phyloP scores from a whole-genome alignment of 2,113 vertebrate genomes.

The Trichomycterus rosablanca region DNA sequence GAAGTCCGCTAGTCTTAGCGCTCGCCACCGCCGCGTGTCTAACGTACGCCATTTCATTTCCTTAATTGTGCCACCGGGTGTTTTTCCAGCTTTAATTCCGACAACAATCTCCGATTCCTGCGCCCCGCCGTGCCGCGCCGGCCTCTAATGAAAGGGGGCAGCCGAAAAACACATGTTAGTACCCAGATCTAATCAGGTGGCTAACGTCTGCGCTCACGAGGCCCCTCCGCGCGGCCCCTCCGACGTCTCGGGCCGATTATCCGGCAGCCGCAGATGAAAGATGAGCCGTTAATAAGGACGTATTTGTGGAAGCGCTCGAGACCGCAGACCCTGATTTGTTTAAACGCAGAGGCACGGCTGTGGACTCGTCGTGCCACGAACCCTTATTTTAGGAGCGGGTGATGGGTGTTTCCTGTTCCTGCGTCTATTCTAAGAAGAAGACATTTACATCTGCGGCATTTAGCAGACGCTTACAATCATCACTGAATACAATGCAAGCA shows the following conservation, averaged over 20 bases:
- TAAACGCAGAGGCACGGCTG: neutral
- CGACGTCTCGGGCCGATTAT: constrained; percentile 65
- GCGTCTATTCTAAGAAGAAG: no score
- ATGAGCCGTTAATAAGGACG: constrained; percentile 59
- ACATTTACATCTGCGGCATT: no score
- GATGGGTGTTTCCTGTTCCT: neutral
- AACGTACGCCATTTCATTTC: constrained; percentile 96
- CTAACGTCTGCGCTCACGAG: constrained; percentile 81
- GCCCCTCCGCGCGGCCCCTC: constrained; percentile 67
- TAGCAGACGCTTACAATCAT: no score
- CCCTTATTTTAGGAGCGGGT: neutral
- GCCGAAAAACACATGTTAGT: constrained; percentile 73
- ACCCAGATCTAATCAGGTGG: constrained; percentile 71
- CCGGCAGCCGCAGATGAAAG: constrained; percentile 47
- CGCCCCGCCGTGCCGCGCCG: constrained; percentile 74
- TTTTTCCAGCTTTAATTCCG: constrained; percentile 95
- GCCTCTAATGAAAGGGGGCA: constrained; percentile 84
- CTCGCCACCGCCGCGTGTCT: constrained; percentile 76
- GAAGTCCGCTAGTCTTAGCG: constrained; percentile 65
- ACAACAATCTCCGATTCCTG: constrained; percentile 84
- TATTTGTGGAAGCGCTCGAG: constrained; percentile 43
- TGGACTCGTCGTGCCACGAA: neutral
- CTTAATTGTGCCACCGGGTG: constrained; percentile 90
- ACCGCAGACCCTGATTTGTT: constrained; percentile 51
- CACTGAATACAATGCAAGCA: no score